These are phyloP conservation scores for Psittacus erithacus DNA, from an alignment of 2,113 vertebrate genomes.

Conservation along the genomic window DNA sequence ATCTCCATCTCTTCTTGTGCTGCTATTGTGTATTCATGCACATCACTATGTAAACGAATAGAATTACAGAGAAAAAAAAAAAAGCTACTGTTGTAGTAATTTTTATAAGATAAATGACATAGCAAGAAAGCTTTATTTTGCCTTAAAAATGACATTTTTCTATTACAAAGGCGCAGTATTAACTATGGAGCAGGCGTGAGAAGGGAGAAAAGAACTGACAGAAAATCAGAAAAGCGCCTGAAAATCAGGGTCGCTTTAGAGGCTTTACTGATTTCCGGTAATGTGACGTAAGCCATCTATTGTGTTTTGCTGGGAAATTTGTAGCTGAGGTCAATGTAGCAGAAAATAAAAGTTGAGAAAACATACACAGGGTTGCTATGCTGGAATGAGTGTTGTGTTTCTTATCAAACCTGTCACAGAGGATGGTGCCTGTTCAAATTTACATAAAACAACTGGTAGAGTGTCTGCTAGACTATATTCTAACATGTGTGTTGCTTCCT, in stretches of 20 bases:
- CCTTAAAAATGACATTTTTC: background rate
- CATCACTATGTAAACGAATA: background rate
- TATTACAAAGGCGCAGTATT: background rate
- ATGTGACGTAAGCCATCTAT: background rate
- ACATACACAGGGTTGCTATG: background rate
- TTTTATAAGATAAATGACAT: background rate
- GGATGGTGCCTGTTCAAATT: background rate
- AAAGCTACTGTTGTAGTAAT: background rate
- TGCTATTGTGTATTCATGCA: background rate
- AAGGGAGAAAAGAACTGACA: background rate
- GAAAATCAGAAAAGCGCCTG: background rate
- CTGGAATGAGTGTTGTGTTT: background rate
- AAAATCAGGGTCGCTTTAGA: background rate
- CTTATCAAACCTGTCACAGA: background rate
- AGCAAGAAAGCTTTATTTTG: background rate
- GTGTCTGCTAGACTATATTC: background rate
- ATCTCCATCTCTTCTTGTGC: background rate
- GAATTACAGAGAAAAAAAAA: background rate
- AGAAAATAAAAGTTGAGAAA: slow-evolving; percentile 12
- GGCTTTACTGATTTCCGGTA: slow-evolving; percentile 1
- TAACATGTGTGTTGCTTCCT: background rate
- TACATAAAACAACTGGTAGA: slow-evolving; percentile 28
- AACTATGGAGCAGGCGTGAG: background rate
- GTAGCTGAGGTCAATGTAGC: background rate
- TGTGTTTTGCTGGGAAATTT: background rate